A percentile compares a stretch with the other conserved stretches of the same genome.
Evolutionary conservation across 2,888 invertebrate genomes (phyloP).

Genomic region (Timema cristinae): DNA sequence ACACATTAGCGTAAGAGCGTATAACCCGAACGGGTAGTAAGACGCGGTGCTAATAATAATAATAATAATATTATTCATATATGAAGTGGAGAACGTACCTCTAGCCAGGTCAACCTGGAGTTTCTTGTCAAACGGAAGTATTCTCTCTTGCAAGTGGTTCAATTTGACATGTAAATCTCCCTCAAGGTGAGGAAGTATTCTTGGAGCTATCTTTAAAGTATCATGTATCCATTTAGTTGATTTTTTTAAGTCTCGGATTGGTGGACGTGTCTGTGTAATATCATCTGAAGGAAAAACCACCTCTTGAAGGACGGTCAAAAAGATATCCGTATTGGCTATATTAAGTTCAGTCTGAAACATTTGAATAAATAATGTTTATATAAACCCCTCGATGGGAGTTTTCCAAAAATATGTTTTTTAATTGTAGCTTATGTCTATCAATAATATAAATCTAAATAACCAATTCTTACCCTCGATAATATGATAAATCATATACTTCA

Average conservation of each 20-base stretch:
- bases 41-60: too few relatives aligned
- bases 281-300: conserved; percentile 22
- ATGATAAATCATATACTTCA: too few relatives aligned
- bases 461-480: too few relatives aligned
- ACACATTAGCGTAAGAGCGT: too few relatives aligned
- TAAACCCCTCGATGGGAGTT: too few relatives aligned
- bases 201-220: conserved; percentile 23
- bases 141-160: conserved; percentile 19
- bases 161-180: conserved; percentile 25
- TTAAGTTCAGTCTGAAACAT: conserved; percentile 23
- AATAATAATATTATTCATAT: too few relatives aligned
- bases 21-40: too few relatives aligned
- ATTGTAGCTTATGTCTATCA: too few relatives aligned
- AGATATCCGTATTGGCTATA: conserved; percentile 23
- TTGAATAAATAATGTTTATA: too few relatives aligned
- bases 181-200: conserved; percentile 23
- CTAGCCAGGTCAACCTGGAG: conserved; percentile 15
- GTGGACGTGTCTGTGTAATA: conserved; percentile 19
- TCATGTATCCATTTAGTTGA: conserved; percentile 24
- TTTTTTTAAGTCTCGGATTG: conserved; percentile 20
- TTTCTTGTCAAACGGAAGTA: conserved; percentile 27
- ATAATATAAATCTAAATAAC: too few relatives aligned
- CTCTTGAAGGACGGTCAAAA: conserved; percentile 20
- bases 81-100: conserved; percentile 17
- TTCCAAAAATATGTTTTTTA: too few relatives aligned